Base-by-base conservation (phyloP, 2,797 vertebrate species). In the Linurgus olivaceus region DNA sequence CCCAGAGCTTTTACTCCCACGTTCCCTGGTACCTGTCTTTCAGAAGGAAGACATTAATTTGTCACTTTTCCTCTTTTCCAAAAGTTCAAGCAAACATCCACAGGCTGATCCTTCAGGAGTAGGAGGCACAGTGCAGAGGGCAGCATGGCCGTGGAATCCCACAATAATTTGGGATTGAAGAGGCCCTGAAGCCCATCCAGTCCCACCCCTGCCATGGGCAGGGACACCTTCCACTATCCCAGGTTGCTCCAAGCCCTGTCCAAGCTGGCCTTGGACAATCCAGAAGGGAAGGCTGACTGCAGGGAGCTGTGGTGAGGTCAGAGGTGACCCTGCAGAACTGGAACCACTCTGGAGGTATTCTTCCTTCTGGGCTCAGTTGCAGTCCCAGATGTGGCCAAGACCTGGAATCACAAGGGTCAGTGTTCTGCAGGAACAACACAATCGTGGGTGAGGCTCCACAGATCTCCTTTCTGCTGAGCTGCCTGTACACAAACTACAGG, bases 181-280 rank as follows among this genome's bases (percentile, higher is more conserved):
- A 10, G 15, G 10, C 16, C 12, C 16, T 15, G 17, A 54, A 81
- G 2, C 11, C 4, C 61, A 31, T 5, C 2, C 61, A 58, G 13
- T 33, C 0, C 37, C n/a, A 45, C 8, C 26, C 15, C 28, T 50
- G 26, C 48, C 44, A 28, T 12, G n/a, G 31, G 7, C 44, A 65
- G n/a, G 44, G 58, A 29, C 21, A 31, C 7, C 31, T 61, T 1
- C 25, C 40, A 20, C 29, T 2, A 0, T 0, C 35, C 31, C 54
- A 54, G 54, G 15, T 0, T 35, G 21, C 14, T 67, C 47, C 58
- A 65, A n/a, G 21, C 8, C 31, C 15, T 0, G 0, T 44, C 85
- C 54, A 47, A 0, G 31, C 15, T 42, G 17, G 25, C 31, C 15
- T 42, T 2, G 54, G 62, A 4, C 47, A 33, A 21, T n/a, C 5